Evolutionary conservation across 2,113 vertebrate genomes (phyloP), one percentile per base, ranked within the genome.

Genomic region (Aegotheles bennettii): DNA sequence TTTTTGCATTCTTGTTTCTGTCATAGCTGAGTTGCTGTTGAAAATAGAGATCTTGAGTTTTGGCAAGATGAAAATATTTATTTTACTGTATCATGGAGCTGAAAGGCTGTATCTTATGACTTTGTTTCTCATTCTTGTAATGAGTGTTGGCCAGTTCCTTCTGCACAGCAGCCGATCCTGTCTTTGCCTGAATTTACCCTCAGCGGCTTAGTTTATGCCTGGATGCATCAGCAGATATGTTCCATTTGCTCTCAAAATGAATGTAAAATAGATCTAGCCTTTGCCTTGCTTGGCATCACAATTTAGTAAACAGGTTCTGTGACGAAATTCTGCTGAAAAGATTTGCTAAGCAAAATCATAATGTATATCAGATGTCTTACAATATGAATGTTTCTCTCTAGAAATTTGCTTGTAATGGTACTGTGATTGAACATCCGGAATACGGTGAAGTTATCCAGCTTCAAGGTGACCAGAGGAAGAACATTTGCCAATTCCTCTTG

Each of bases 371-470:
- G 12, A 23, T 83, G 53, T 64, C 69, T 79, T 60, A 89, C 38
- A 40, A 40, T 60, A 6, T 64, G 33, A 87, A 29, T 87, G 25
- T 92, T 19, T 86, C 43, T 93, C 50, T 90, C 28, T 73, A 99
- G 98, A 99, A 99, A 98, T 98, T 98, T 96, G 98, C 98, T 82
- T 98, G 98, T 94, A 99, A 99, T 96, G 98, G 98, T 71, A 98
- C 98, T 96, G 98, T 99, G 97, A 98, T 98, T 87, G 98, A 98
- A 33, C 98, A 99, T 73, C 98, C 98, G 6, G 98, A 99, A 45
- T 98, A 99, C 98, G 98, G 98, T 26, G 98, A 98, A 97, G 98
- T 99, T 75, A 99, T 99, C 95, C 98, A 99, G 96, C 98, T 99
- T 81, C 98, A 99, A 89, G 98, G 98, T 87, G 98, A 98, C 95